Conservation (phyloP, 2,797 vertebrate genomes). For the Cichlasoma orientale region DNA sequence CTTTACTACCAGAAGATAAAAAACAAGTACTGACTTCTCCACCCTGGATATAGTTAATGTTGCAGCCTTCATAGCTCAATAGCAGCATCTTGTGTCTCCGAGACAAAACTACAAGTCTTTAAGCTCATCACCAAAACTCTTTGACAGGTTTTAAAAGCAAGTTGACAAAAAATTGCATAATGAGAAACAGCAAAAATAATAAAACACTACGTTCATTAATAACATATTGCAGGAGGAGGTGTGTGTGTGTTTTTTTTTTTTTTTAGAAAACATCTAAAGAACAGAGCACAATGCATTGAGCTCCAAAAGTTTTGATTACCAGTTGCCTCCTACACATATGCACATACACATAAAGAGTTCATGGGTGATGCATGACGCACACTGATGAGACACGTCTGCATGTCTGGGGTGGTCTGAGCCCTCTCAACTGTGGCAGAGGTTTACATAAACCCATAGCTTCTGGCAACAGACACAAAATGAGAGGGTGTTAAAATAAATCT, state of each 20-base stretch:
- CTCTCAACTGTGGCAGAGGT: constrained; percentile 38
- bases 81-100: constrained; percentile 67
- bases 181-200: not conserved
- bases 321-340: not conserved
- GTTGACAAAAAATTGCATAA: not conserved
- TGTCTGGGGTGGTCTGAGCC: constrained; percentile 45
- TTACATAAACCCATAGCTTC: constrained; percentile 52
- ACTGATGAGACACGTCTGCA: constrained; percentile 28
- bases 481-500: constrained; percentile 55
- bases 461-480: constrained; percentile 54
- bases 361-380: constrained; percentile 4
- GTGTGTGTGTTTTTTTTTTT: no score
- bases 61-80: constrained; percentile 47
- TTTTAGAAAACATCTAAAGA: not conserved
- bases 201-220: not conserved
- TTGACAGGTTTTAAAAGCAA: not conserved
- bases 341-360: constrained; percentile 1
- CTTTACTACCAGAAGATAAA: not conserved
- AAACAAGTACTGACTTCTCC: not conserved
- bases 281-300: not conserved
- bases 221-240: no score
- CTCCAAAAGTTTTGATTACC: not conserved
- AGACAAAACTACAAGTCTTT: constrained; percentile 41
- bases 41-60: not conserved
- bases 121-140: not conserved